phyloP scores from a whole-genome alignment of 2,888 invertebrate genomes.

The Diabrotica balteata region DNA sequence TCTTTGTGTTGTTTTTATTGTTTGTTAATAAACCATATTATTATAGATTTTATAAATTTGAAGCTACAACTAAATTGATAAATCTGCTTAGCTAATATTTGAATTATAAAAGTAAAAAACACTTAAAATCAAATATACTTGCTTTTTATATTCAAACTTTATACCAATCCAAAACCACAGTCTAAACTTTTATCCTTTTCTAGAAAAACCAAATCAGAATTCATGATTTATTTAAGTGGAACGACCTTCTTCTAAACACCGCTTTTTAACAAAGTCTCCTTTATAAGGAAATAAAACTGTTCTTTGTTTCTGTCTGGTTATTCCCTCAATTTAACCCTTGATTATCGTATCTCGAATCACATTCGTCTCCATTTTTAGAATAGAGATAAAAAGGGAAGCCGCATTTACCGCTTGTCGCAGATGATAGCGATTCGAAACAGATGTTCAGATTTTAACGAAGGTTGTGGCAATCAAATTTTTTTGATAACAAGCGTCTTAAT shows the following conservation, averaged over 20 bases:
- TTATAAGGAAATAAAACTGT: conserved; percentile 4
- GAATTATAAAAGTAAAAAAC: too few relatives aligned
- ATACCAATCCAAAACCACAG: background rate
- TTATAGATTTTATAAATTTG: too few relatives aligned
- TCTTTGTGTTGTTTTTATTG: too few relatives aligned
- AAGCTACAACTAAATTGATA: too few relatives aligned
- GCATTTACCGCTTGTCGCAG: background rate
- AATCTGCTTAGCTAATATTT: too few relatives aligned
- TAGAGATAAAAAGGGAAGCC: conserved; percentile 1
- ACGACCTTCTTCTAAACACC: background rate
- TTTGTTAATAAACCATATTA: too few relatives aligned
- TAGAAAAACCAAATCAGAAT: background rate
- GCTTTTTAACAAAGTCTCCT: background rate
- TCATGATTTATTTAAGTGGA: too few relatives aligned
- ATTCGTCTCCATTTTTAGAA: conserved; percentile 3
- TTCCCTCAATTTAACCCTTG: conserved; percentile 1
- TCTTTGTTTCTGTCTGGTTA: conserved; percentile 2
- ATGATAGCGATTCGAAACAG: conserved; percentile 10
- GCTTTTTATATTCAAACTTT: too few relatives aligned
- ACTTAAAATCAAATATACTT: too few relatives aligned
- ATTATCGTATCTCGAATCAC: conserved; percentile 6
- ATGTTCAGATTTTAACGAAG: conserved; percentile 3
- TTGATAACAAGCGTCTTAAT: too few relatives aligned
- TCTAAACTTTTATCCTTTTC: background rate
- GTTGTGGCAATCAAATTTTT: too few relatives aligned